Base-by-base conservation (phyloP, 2,888 invertebrate genomes). In the Chaetoderma sp. region DNA sequence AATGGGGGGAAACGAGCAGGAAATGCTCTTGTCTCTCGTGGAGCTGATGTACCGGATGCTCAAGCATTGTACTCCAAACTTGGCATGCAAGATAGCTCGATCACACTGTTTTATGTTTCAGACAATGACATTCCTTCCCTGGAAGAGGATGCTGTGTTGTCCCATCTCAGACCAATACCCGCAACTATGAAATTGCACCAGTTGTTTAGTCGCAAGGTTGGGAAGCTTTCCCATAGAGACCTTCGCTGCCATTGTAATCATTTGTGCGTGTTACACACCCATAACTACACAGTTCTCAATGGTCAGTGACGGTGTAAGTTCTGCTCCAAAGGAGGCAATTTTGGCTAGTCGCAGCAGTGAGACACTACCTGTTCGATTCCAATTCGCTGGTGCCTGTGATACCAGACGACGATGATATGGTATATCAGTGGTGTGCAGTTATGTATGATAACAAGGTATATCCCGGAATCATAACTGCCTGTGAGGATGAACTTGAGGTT, bases 1-100 rank as follows among this genome's bases (percentile, higher is more conserved):
- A 6, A 71, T 64, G 13, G 64, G n/a, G n/a, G 75, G 16, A 82
- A 81, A 59, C 65, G 83, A 74, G 74, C 77, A 60, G 78, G 75
- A 45, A 79, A 81, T 61, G 55, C 45, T 10, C 47, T 64, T 3
- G 67, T 78, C 5, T 18, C 54, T 10, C 32, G 58, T 13, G 70
- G 70, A 27, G 60, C 28, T 18, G 67, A 71, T 30, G 23, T 66
- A 6, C 27, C 33, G n/a, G 42, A 45, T 60, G 60, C 65, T 21
- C 49, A 49, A 39, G 28, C 32, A 4, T 50, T 50, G 32, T 32
- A 50, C 28, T 23, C 30, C 27, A 23, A 8, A n/a, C 30, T 30
- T n/a, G 23, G 23, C n/a, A 18, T 8, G 8, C 42, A 25, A 4
- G 44, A 33, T 25, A 28, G 58, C 23, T 27, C 10, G 23, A 58